Conservation (phyloP, 2,888 invertebrate genomes). For the Stenoptilia bipunctidactyla region DNA sequence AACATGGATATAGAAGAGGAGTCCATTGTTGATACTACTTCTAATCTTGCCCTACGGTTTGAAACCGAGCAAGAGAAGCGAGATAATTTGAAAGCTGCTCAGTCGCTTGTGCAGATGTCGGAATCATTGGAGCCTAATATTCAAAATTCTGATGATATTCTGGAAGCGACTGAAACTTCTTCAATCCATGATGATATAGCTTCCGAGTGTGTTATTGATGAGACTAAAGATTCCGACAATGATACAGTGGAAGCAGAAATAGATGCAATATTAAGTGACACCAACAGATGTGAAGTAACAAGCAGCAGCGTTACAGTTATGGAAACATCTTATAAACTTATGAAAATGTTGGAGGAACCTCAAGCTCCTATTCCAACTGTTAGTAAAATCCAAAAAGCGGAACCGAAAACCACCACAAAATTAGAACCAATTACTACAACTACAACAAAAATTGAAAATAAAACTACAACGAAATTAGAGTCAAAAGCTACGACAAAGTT, state of each 20-base stretch:
- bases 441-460: too few species aligned
- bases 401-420: too few species aligned
- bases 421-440: too few species aligned
- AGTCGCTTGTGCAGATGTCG: conserved; percentile 64
- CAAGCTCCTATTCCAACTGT: conserved; percentile 32
- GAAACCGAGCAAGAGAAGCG: conserved; percentile 60
- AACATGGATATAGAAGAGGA: conserved; percentile 9
- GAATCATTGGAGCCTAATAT: conserved; percentile 52
- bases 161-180: not conserved
- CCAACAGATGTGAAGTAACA: conserved; percentile 27
- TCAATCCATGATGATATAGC: not conserved
- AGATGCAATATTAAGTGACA: conserved; percentile 28
- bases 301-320: conserved; percentile 31
- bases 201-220: conserved; percentile 9
- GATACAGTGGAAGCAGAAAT: conserved; percentile 32
- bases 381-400: conserved; percentile 28
- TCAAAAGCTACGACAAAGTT: too few species aligned
- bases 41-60: conserved; percentile 34
- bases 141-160: not conserved
- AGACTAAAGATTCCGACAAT: conserved; percentile 29
- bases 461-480: too few species aligned
- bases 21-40: conserved; percentile 17
- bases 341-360: conserved; percentile 70
- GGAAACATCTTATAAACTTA: conserved; percentile 64
- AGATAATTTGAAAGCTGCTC: conserved; percentile 61